These are phyloP conservation scores for Hormiphora californensis DNA, from an alignment of 37 sponge, comb jelly and placozoan species.

Conservation along the genomic window DNA sequence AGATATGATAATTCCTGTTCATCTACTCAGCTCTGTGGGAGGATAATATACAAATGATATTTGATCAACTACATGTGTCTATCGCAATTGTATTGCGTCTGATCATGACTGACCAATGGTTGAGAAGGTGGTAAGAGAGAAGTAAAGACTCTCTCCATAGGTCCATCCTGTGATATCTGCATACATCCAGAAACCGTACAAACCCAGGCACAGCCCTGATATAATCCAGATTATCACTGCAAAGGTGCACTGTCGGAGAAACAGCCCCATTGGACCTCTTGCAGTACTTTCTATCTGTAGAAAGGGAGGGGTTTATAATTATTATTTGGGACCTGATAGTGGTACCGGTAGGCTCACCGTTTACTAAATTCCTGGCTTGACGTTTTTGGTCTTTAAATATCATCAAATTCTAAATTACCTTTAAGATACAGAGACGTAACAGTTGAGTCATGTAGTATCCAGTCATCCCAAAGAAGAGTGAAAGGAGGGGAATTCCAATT, in stretches of 20 bases:
- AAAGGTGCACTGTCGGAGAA: slow-evolving; percentile 10
- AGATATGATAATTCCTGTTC: too few species aligned
- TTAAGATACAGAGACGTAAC: neutral
- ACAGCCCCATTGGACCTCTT: neutral
- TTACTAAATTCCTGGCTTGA: too few species aligned
- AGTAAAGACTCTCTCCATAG: neutral
- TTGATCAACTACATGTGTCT: too few species aligned
- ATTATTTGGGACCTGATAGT: too few species aligned
- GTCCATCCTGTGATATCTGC: neutral
- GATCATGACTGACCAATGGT: slow-evolving; percentile 2
- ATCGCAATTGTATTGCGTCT: too few species aligned
- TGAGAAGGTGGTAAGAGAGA: slow-evolving; percentile 24
- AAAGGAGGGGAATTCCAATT: too few species aligned
- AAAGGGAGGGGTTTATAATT: too few species aligned
- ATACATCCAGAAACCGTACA: slow-evolving; percentile 26
- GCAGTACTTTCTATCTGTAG: neutral
- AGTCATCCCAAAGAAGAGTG: slow-evolving; percentile 39
- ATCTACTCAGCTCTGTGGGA: too few species aligned
- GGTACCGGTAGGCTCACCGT: too few species aligned
- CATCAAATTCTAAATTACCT: too few species aligned
- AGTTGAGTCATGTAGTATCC: slow-evolving; percentile 11
- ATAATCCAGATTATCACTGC: slow-evolving; percentile 4
- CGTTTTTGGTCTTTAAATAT: too few species aligned
- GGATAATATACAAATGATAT: too few species aligned
- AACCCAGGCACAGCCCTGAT: neutral